Conservation (phyloP, 2,888 invertebrate genomes). For the Apantesis nais region DNA sequence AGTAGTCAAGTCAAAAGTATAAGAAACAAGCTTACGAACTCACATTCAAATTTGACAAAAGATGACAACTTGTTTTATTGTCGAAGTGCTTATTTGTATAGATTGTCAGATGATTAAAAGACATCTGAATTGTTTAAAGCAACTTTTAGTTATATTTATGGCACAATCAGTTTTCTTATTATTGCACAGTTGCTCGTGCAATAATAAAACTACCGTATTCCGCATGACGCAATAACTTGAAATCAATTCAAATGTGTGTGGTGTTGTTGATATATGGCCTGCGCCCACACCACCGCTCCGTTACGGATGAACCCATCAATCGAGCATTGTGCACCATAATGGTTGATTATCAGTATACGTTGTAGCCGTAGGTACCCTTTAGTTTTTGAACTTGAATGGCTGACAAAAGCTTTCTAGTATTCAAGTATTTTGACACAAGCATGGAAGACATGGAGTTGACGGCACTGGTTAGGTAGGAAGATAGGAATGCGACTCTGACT, state of each 20-base stretch:
- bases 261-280: slow-evolving; percentile 59
- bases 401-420: background rate
- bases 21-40: too few species aligned
- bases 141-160: background rate
- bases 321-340: slow-evolving; percentile 56
- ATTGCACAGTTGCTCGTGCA: slow-evolving; percentile 19
- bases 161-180: background rate
- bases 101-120: background rate
- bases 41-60: too few species aligned
- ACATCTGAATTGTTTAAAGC: background rate
- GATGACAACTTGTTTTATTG: background rate
- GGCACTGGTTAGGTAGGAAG: too few species aligned
- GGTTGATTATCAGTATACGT: slow-evolving; percentile 59
- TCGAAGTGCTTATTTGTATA: background rate
- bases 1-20: too few species aligned
- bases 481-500: too few species aligned
- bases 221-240: slow-evolving; percentile 54
- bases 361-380: slow-evolving; percentile 40
- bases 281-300: slow-evolving; percentile 64
- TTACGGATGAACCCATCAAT: slow-evolving; percentile 32
- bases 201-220: slow-evolving; percentile 53
- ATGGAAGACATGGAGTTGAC: too few species aligned
- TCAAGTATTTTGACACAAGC: too few species aligned
- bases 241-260: slow-evolving; percentile 45
- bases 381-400: slow-evolving; percentile 11